A percentile compares a stretch with the other conserved stretches of the same genome.
phyloP scores from a whole-genome alignment of 2,797 vertebrate genomes.

The Cossypha heuglini region DNA sequence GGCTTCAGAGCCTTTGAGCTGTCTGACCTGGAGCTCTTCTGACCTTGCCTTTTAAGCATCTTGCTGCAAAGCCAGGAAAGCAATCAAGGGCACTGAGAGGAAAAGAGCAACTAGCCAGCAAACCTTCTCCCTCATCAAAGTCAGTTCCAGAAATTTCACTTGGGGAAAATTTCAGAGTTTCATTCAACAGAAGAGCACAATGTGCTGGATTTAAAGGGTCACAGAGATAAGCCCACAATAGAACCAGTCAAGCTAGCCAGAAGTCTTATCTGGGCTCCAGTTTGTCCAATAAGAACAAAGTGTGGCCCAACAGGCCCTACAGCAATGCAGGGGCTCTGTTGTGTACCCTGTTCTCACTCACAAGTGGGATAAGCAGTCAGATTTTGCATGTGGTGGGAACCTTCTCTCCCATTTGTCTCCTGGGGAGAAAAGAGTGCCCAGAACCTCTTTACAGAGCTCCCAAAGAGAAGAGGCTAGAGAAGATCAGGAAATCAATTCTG shows the following conservation, averaged over 20 bases:
- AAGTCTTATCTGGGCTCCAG: neutral
- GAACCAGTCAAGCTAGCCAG: neutral
- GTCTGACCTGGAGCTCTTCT: conserved; percentile 15
- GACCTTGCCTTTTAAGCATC: neutral
- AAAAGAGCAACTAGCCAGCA: conserved; percentile 9
- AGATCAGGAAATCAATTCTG: neutral
- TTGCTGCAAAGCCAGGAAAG: conserved; percentile 17
- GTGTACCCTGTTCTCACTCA: neutral
- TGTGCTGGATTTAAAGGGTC: neutral
- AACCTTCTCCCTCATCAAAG: conserved; percentile 6
- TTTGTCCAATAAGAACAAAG: neutral
- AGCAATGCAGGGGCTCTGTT: neutral
- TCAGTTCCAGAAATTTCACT: neutral
- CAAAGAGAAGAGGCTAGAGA: neutral
- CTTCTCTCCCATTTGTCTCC: neutral
- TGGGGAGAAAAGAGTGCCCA: neutral
- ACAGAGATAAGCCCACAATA: neutral
- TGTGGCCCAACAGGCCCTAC: neutral
- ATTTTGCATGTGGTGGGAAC: neutral
- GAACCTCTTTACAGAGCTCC: neutral
- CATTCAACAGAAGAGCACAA: neutral
- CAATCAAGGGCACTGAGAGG: conserved; percentile 13
- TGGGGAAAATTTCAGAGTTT: neutral
- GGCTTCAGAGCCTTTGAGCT: conserved; percentile 31
- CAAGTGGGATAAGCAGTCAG: neutral